Conservation (phyloP, 2,888 invertebrate genomes). For the Amphipoea lucens region DNA sequence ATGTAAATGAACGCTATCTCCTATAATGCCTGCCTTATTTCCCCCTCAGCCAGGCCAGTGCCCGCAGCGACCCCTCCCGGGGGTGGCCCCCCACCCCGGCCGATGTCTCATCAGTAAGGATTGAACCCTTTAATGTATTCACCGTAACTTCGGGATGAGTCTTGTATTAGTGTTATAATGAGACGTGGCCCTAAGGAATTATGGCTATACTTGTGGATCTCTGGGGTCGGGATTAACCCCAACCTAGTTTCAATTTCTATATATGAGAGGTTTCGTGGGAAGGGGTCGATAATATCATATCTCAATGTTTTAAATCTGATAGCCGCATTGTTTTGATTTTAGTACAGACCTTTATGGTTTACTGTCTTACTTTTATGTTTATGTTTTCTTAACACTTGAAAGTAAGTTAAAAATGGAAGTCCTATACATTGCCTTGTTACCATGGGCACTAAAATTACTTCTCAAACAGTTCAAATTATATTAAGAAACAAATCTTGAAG, state of each 20-base stretch:
- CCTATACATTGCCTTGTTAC: slow-evolving; percentile 21
- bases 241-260: slow-evolving; percentile 88
- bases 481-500: slow-evolving; percentile 69
- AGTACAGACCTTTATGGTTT: slow-evolving; percentile 4
- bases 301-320: slow-evolving; percentile 69
- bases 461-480: slow-evolving; percentile 62
- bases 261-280: slow-evolving; percentile 81
- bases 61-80: slow-evolving; percentile 81
- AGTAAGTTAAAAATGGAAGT: slow-evolving; percentile 15
- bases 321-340: slow-evolving; percentile 62
- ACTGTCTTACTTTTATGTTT: neutral
- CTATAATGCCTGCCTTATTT: slow-evolving; percentile 90
- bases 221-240: slow-evolving; percentile 85
- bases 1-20: slow-evolving; percentile 91
- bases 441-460: slow-evolving; percentile 44
- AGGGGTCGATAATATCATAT: slow-evolving; percentile 76
- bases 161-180: slow-evolving; percentile 91
- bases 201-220: slow-evolving; percentile 88
- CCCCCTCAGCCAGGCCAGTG: slow-evolving; percentile 85
- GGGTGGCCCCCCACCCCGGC: slow-evolving; percentile 82
- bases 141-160: slow-evolving; percentile 90
- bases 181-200: slow-evolving; percentile 90
- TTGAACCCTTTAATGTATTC: slow-evolving; percentile 91
- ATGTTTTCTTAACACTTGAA: neutral
- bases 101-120: slow-evolving; percentile 90